These are phyloP conservation scores for Xyrichtys novacula DNA, from an alignment of 2,797 vertebrate genomes.

Conservation along the genomic window DNA sequence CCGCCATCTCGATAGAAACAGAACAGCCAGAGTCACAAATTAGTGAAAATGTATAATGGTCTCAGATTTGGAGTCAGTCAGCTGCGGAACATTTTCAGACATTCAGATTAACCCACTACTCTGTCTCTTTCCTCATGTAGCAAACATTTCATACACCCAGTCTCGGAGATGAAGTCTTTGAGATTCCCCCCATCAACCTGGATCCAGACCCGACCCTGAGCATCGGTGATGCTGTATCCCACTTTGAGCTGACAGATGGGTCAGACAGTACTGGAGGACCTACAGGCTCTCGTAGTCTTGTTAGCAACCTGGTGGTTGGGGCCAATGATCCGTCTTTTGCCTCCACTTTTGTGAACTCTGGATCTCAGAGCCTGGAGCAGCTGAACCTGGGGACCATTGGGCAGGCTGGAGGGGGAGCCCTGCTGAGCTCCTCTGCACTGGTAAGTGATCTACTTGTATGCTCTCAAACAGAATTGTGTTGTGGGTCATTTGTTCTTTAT, in stretches of 20 bases:
- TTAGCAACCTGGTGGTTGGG: conserved; percentile 81
- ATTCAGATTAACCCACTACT: not conserved
- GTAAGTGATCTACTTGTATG: conserved; percentile 63
- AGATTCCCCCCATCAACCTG: conserved; percentile 94
- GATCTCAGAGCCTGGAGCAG: conserved; percentile 83
- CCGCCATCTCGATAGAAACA: too few species aligned
- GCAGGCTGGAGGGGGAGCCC: conserved; percentile 78
- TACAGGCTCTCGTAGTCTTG: conserved; percentile 77
- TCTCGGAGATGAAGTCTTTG: conserved; percentile 94
- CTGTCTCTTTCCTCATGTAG: conserved; percentile 29
- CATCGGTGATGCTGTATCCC: conserved; percentile 89
- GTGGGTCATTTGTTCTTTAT: not conserved
- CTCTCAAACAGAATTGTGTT: not conserved
- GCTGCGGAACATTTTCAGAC: too few species aligned
- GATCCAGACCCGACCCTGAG: conserved; percentile 90
- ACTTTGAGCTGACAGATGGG: conserved; percentile 86
- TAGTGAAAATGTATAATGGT: too few species aligned
- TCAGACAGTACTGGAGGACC: conserved; percentile 73
- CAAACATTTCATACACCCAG: conserved; percentile 94
- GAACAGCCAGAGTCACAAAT: too few species aligned
- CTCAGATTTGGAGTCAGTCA: too few species aligned
- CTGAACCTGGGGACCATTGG: conserved; percentile 77
- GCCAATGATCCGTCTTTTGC: conserved; percentile 86
- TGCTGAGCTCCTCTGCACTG: conserved; percentile 84
- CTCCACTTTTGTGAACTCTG: conserved; percentile 83